Conservation (phyloP, 1,140 invertebrate genomes). For the Pogonomyrmex californicus region DNA sequence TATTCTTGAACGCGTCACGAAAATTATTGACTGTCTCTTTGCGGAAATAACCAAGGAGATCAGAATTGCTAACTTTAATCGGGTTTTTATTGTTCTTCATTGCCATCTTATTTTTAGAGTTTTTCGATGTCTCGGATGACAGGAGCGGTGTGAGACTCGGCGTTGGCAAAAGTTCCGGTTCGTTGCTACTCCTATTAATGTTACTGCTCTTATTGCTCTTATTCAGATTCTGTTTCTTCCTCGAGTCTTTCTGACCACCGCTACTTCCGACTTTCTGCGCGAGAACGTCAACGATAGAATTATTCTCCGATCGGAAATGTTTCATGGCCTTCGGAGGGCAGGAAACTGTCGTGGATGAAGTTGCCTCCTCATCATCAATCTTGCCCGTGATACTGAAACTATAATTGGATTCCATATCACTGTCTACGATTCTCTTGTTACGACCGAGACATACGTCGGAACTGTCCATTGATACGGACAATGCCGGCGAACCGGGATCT, state of each 20-base stretch:
- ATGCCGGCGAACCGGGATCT: conserved; percentile 90
- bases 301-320: conserved; percentile 83
- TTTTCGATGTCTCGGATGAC: conserved; percentile 81
- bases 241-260: conserved; percentile 86
- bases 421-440: conserved; percentile 87
- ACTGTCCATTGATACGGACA: conserved; percentile 88
- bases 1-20: conserved; percentile 90
- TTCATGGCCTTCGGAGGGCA: conserved; percentile 84
- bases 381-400: conserved; percentile 88
- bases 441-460: conserved; percentile 81
- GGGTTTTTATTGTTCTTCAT: conserved; percentile 86
- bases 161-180: conserved; percentile 89
- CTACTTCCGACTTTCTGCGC: conserved; percentile 88
- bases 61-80: conserved; percentile 87
- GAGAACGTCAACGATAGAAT: conserved; percentile 89
- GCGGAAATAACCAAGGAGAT: conserved; percentile 89
- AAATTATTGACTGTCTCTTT: conserved; percentile 91
- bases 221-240: conserved; percentile 83
- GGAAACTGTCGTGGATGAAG: conserved; percentile 88
- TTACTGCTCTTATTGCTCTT: conserved; percentile 67
- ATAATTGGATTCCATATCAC: conserved; percentile 90
- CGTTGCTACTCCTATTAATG: conserved; percentile 79
- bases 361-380: conserved; percentile 90
- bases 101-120: conserved; percentile 84
- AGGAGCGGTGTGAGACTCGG: conserved; percentile 83